Evolutionary conservation across 2,888 invertebrate species (phyloP).

Genomic region (Rhorus exstirpatorius): DNA sequence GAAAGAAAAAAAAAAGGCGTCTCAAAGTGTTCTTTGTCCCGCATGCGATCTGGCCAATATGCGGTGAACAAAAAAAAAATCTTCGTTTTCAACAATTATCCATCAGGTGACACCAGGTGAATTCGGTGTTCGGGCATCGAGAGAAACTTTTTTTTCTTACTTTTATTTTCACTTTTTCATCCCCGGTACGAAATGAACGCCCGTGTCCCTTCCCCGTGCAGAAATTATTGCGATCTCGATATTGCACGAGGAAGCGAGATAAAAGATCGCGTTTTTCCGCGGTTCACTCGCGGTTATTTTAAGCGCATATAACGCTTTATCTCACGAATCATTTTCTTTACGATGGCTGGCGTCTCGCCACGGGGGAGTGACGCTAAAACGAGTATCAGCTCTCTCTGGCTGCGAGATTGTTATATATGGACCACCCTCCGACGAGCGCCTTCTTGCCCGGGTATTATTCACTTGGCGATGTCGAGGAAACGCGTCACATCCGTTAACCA

Average conservation of each 20-base stretch:
- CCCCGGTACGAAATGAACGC: not conserved
- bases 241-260: constrained; percentile 18
- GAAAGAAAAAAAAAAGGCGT: not conserved
- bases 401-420: constrained; percentile 48
- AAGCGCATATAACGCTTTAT: constrained; percentile 13
- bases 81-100: constrained; percentile 8
- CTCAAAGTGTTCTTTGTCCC: not conserved
- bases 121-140: not conserved
- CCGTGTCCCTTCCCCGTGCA: not conserved
- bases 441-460: constrained; percentile 59
- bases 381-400: constrained; percentile 8
- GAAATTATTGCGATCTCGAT: constrained; percentile 37
- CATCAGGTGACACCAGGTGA: not conserved
- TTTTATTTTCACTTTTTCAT: constrained; percentile 12
- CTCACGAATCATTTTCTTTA: constrained; percentile 51
- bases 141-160: not conserved
- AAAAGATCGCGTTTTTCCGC: not conserved
- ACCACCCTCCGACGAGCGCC: constrained; percentile 52
- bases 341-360: constrained; percentile 57
- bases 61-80: not conserved
- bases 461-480: constrained; percentile 40
- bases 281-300: constrained; percentile 4
- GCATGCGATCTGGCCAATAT: constrained; percentile 9
- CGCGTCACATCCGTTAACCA: constrained; percentile 53
- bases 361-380: constrained; percentile 30